Evolutionary conservation across 2,888 invertebrate species (phyloP), one percentile per base, ranked within the genome.

Genomic region (Timandra comae): DNA sequence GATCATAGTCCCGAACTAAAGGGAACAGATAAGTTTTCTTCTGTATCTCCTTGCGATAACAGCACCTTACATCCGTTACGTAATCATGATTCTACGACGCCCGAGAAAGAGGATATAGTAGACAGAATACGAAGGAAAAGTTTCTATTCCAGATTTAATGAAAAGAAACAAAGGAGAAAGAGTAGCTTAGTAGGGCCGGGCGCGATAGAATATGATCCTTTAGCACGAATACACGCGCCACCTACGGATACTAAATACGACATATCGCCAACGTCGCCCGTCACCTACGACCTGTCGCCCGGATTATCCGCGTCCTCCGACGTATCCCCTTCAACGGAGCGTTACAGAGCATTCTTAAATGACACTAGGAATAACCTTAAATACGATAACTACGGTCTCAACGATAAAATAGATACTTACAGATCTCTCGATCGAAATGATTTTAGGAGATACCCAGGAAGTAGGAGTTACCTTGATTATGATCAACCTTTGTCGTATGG

Each of bases 111-210:
- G 60, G 94, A 94, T 38, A 91, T 96, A 24, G 91, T 91, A 30
- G 96, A 96, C 60, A 88, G 96, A 55, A 96, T 96, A 55, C 88
- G 94, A 50, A 88, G 96, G 19, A 95, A 95, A 68, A 96, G 96
- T 68, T 96, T 95, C 76, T 96, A 95, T 64, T 91, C 93, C 7
- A 87, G 96, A 49, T 96, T 96, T 66, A 96, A 96, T 65, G 94
- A 95, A 61, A 91, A 93, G 64, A 93, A 93, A 56, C 89, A 89
- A 46, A 86, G 90, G 38, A 87, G 92, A 43, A 91, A 91, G 57
- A 90, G 90, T 54, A 91, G 87, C 51, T 76, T 91, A 46, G 90
- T 91, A 6, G 89, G 89, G 9, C 89, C 91, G 4, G 82, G 87
- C 26, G 88, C 88, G 6, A 67, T 84, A 2, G 89, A 90, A 41